Percentiles rank a stretch among this genome's conserved stretches.
Conservation (phyloP, 1,140 invertebrate species). For the Pogonomyrmex californicus region DNA sequence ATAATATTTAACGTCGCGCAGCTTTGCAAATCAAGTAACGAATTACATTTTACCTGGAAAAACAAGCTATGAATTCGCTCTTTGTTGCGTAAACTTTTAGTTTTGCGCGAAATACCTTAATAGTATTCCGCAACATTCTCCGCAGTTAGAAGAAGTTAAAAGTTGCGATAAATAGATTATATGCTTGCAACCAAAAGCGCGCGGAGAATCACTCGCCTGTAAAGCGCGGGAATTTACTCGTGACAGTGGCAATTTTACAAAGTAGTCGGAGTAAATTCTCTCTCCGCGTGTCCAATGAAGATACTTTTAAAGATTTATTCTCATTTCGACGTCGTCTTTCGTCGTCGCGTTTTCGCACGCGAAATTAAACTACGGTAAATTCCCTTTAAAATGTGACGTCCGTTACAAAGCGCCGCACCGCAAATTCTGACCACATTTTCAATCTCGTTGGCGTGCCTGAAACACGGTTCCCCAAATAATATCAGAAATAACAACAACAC, state of each 20-base stretch:
- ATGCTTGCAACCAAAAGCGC: constrained; percentile 39
- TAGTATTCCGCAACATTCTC: constrained; percentile 48
- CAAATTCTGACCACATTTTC: constrained; percentile 55
- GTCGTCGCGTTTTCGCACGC: constrained; percentile 27
- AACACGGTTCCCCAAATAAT: constrained; percentile 19
- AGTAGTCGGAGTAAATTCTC: constrained; percentile 16
- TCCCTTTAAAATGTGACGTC: constrained; percentile 48
- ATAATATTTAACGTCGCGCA: constrained; percentile 10
- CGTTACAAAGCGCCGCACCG: constrained; percentile 23
- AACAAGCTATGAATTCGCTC: neutral
- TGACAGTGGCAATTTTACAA: constrained; percentile 39
- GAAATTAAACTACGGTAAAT: constrained; percentile 60
- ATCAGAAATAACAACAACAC: constrained; percentile 38
- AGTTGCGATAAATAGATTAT: constrained; percentile 58
- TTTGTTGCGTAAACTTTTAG: constrained; percentile 45
- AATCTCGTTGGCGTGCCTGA: constrained; percentile 38
- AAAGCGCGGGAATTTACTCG: constrained; percentile 28
- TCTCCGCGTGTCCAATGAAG: constrained; percentile 14
- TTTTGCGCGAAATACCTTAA: constrained; percentile 44
- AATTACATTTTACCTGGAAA: constrained; percentile 8
- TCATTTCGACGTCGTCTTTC: constrained; percentile 37
- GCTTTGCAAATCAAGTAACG: neutral
- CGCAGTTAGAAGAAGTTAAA: constrained; percentile 42
- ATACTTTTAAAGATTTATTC: constrained; percentile 61
- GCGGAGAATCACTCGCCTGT: constrained; percentile 33